These are phyloP conservation scores for Cossypha polioptera DNA, from an alignment of 2,797 vertebrate genomes.

Conservation along the genomic window DNA sequence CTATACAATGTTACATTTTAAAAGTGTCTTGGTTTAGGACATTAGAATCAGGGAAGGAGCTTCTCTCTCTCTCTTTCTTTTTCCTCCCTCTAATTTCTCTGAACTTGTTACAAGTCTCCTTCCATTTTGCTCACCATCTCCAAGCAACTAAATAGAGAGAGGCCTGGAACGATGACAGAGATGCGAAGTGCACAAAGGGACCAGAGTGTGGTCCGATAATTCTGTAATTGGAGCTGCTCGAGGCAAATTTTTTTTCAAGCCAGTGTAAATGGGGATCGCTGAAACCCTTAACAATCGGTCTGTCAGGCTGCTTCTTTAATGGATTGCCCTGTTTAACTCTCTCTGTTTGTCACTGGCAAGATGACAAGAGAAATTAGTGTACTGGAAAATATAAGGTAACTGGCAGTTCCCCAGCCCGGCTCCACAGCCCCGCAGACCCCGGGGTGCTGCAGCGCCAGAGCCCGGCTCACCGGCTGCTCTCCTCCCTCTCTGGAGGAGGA, in stretches of 20 bases:
- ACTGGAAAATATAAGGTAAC: conserved; percentile 57
- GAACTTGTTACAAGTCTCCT: conserved; percentile 67
- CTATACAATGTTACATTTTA: conserved; percentile 59
- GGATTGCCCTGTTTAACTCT: conserved; percentile 52
- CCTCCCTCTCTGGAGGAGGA: not conserved
- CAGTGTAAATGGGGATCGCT: conserved; percentile 54
- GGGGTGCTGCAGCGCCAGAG: not conserved
- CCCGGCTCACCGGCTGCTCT: not conserved
- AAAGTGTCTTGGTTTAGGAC: conserved; percentile 41
- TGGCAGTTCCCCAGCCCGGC: conserved; percentile 16
- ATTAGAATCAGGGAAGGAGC: not conserved
- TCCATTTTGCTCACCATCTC: conserved; percentile 69
- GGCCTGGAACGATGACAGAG: conserved; percentile 56
- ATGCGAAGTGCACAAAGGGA: conserved; percentile 56
- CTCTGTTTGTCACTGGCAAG: conserved; percentile 59
- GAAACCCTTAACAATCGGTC: conserved; percentile 44
- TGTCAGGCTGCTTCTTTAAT: conserved; percentile 57
- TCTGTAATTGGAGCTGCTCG: conserved; percentile 68
- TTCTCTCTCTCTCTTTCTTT: not conserved
- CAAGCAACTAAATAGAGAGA: conserved; percentile 65
- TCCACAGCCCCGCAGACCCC: not conserved
- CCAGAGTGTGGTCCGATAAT: conserved; percentile 58
- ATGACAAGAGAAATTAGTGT: conserved; percentile 59
- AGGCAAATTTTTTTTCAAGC: conserved; percentile 44
- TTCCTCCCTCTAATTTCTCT: conserved; percentile 45